Evolutionary conservation across 1,140 invertebrate genomes (phyloP).

Genomic region (Harlomillsia oculata): DNA sequence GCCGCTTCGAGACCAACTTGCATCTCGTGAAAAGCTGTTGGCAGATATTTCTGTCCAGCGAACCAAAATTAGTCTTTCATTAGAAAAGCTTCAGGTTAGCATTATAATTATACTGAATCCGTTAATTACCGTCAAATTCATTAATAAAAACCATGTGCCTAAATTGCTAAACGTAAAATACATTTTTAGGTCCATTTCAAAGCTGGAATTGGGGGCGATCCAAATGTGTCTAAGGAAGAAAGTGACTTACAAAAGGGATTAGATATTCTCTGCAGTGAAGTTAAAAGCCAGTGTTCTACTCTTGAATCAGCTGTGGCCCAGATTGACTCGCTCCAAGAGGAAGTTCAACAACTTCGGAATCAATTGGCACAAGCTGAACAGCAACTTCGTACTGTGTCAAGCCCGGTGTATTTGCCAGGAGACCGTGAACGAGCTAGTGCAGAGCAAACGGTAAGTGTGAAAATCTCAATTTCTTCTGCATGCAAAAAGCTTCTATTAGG

Average conservation of each 20-base stretch:
- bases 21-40: conserved; percentile 71
- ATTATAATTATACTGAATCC: too few relatives aligned
- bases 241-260: conserved; percentile 57
- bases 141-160: not conserved
- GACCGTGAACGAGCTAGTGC: conserved; percentile 71
- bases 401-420: conserved; percentile 67
- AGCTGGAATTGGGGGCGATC: conserved; percentile 66
- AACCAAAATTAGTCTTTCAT: conserved; percentile 79
- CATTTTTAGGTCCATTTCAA: conserved; percentile 80
- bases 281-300: conserved; percentile 59
- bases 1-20: conserved; percentile 71
- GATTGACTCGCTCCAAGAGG: conserved; percentile 76
- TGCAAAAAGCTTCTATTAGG: not conserved
- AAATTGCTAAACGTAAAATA: not conserved
- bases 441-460: conserved; percentile 82
- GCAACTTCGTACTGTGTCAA: conserved; percentile 65
- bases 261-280: conserved; percentile 52
- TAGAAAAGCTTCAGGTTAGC: conserved; percentile 81
- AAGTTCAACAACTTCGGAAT: conserved; percentile 71
- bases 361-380: conserved; percentile 76
- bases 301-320: conserved; percentile 70
- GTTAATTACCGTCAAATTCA: too few relatives aligned
- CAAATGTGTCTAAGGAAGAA: conserved; percentile 60
- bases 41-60: conserved; percentile 80
- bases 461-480: conserved; percentile 1